Base-by-base conservation (phyloP, 1,140 invertebrate species). In the Papilio helenus region DNA sequence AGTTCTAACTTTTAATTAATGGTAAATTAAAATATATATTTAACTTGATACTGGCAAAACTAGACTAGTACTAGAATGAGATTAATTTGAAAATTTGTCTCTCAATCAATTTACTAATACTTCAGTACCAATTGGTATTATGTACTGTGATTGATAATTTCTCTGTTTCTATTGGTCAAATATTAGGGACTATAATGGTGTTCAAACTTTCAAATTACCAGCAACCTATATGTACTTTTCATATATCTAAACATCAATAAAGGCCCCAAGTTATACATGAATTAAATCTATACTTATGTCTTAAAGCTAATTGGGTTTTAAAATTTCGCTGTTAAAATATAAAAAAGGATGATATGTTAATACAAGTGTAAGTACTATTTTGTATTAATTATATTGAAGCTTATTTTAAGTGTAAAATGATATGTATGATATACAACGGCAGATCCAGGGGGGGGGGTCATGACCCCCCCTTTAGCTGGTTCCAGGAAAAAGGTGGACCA, bases 381-480 rank as follows among this genome's bases (percentile, higher is more conserved):
- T 68, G 14, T 5, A 61, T 14, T 61, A 68, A 68, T 29, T 12
- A 29, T 65, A 29, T 68, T 34, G 26, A 68, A 68, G 18, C 29
- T 20, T 42, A 51, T 34, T 76, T 76, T 3, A 4, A 58, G 9
- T 23, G 9, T 76, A 55, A 76, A 82, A 82, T 81, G 83, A 84
- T 84, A 84, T 82, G 73, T 76, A 39, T 76, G n/a, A n/a, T n/a
- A n/a, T n/a, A n/a, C n/a, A n/a, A n/a, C n/a, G n/a, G n/a, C n/a
- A n/a, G n/a, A n/a, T n/a, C n/a, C n/a, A n/a, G n/a, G n/a, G n/a
- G n/a, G n/a, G n/a, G n/a, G n/a, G n/a, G n/a, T n/a, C n/a, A n/a
- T n/a, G n/a, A n/a, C n/a, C n/a, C n/a, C n/a, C n/a, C n/a, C n/a
- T n/a, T n/a, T n/a, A n/a, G n/a, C n/a, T n/a, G n/a, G n/a, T n/a